These are phyloP conservation scores for Loris lydekkerianus DNA, from an alignment of 2,797 vertebrate species.

Conservation along the genomic window DNA sequence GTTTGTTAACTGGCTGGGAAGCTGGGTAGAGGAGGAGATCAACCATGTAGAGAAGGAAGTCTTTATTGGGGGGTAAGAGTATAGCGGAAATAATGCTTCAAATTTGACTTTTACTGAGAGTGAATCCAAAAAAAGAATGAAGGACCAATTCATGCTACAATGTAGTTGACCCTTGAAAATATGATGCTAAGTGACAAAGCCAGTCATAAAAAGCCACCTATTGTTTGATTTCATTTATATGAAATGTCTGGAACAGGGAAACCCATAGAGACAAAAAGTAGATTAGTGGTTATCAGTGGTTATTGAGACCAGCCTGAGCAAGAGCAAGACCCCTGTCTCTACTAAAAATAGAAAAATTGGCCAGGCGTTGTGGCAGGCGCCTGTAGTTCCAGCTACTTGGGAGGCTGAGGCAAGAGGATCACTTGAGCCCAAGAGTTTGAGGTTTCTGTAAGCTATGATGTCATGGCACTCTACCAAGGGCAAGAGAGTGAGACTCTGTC, in stretches of 20 bases:
- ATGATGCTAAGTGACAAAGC: not conserved
- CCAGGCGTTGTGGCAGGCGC: too few relatives aligned
- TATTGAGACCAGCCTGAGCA: too few relatives aligned
- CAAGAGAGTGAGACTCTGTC: too few relatives aligned
- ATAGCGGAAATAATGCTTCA: slow-evolving; percentile 1
- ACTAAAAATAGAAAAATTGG: too few relatives aligned
- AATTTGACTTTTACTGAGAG: slow-evolving; percentile 25
- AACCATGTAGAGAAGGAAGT: slow-evolving; percentile 11
- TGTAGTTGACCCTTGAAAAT: not conserved
- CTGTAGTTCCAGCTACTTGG: too few relatives aligned
- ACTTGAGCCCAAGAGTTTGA: too few relatives aligned
- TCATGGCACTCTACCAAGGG: too few relatives aligned
- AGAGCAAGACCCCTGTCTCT: too few relatives aligned
- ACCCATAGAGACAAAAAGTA: slow-evolving; percentile 21
- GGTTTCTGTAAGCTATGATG: too few relatives aligned
- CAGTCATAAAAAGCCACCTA: slow-evolving; percentile 16
- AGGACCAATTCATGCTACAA: not conserved
- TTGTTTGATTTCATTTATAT: not conserved
- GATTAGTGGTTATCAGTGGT: not conserved
- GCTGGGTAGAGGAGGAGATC: slow-evolving; percentile 6
- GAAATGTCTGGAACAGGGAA: not conserved
- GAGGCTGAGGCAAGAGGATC: too few relatives aligned
- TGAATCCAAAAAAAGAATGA: slow-evolving; percentile 24
- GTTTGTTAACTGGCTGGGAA: slow-evolving; percentile 28
- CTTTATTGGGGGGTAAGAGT: not conserved